Base-by-base conservation (phyloP, 2,797 vertebrate genomes). In the Bothrops alternatus region DNA sequence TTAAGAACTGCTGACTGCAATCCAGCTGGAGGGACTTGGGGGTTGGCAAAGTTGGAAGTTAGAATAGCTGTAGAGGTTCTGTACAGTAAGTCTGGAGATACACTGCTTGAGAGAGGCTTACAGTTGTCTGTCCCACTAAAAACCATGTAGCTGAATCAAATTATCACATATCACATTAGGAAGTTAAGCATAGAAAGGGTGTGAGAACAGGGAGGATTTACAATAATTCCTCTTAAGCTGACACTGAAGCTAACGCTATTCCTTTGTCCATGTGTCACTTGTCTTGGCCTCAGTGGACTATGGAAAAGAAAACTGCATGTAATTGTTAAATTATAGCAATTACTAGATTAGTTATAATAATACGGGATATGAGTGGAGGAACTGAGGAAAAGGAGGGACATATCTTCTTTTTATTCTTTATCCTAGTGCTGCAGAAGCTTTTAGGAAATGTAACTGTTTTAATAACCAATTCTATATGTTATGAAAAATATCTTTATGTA, bases 11-110 rank as follows among this genome's bases (percentile, higher is more conserved):
- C 26, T 86, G 53, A 86, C 85, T 50, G 50, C 55, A 26, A 18
- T 86, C 53, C 53, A 87, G 86, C 50, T 87, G 86, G 73, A 96
- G 96, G 90, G n/a, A 47, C 92, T 96, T 88, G 56, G 90, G 90
- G 94, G 78, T 87, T 95, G 91, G 95, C 92, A 91, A 93, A 92
- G 47, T 96, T 96, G 93, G 69, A 91, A 92, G 94, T 94, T 90
- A 95, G 89, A 96, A 92, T 86, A 93, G 89, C 91, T 90, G 50
- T 85, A 92, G 89, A 94, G 37, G 65, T 95, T 82, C 96, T 95
- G 90, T 92, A 11, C 95, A 93, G 93, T 94, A 95, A 95, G 91
- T 61, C 47, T 92, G 91, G 89, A 95, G 88, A 92, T n/a, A 91
- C 87, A 0, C 0, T 93, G 55, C 47, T 61, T 90, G 18, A 55